Evolutionary conservation across 2,888 invertebrate genomes (phyloP).

Genomic region (Onchidella celtica): DNA sequence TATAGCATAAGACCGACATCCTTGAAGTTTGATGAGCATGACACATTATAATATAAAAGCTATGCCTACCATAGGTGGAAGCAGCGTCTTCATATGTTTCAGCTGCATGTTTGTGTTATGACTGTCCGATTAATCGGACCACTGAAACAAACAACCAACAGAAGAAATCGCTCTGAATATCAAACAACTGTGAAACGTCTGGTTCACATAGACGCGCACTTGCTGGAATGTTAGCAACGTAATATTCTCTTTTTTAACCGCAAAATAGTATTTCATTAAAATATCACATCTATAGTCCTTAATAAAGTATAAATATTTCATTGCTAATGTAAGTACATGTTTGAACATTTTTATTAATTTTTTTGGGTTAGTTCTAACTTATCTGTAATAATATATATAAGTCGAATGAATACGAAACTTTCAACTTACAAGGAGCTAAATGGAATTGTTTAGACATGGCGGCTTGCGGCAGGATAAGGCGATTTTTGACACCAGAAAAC

Average conservation of each 20-base stretch:
- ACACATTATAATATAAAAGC: not conserved
- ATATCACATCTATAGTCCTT: not conserved
- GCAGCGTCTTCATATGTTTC: slow-evolving; percentile 89
- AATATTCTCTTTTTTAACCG: not conserved
- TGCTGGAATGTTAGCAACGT: slow-evolving; percentile 64
- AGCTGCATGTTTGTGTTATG: slow-evolving; percentile 85
- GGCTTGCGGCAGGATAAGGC: slow-evolving; percentile 29
- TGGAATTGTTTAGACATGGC: slow-evolving; percentile 53
- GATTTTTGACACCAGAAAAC: slow-evolving; percentile 51
- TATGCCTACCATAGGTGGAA: slow-evolving; percentile 85
- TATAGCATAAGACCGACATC: too few species aligned
- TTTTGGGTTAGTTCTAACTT: too few species aligned
- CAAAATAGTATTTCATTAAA: slow-evolving; percentile 1
- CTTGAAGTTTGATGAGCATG: not conserved
- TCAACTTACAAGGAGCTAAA: not conserved
- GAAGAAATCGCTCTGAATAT: not conserved
- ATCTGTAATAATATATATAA: not conserved
- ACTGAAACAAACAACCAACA: not conserved
- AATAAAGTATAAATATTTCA: not conserved
- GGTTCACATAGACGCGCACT: slow-evolving; percentile 52
- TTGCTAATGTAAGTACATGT: not conserved
- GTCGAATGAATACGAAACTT: slow-evolving; percentile 36
- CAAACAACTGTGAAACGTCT: not conserved
- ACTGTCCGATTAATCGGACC: not conserved
- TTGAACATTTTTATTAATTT: not conserved